Base-by-base conservation (phyloP, 2,113 vertebrate species). In the Rousettus leschenaultii region DNA sequence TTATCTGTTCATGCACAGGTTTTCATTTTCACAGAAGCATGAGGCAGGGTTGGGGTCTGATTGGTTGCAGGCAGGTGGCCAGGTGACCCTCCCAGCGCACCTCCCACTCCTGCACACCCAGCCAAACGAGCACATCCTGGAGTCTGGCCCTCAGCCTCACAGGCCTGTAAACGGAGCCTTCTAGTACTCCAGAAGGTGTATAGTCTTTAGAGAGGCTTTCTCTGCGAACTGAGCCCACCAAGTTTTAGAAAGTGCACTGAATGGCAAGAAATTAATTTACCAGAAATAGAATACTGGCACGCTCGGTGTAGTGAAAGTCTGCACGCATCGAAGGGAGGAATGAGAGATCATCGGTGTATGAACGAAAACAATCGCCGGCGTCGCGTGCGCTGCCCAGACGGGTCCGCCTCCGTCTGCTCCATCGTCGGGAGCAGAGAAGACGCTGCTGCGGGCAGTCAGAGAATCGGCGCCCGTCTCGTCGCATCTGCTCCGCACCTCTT, bases 11-110 rank as follows among this genome's bases (percentile, higher is more conserved):
- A 61, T 53, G 91, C 87, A 15, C 65, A 40, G 65, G 84, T 88
- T 87, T 96, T 97, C 70, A 53, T 79, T 95, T 87, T 71, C 95
- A 92, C 26, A 75, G 93, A 89, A 95, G 92, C 73, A 13, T 7
- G 55, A 68, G 57, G 43, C 51, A 74, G 24, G 71, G 57, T 5
- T 55, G 73, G 63, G 63, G 75, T n/a, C 33, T 5, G n/a, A 82
- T 45, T 71, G 21, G 63, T 24, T 84, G 40, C 43, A 71, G 91
- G 85, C 85, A 75, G 80, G 75, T 70, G 87, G 90, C 84, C 93
- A 70, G 73, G 43, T 8, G 28, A 16, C 14, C 33, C 68, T n/a
- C 53, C 5, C 33, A 33, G 35, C 30, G 68, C 28, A 22, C 18
- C 73, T 66, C 51, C 74, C 0, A 6, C 1, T 10, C 24, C n/a